A percentile compares a stretch with the other conserved stretches of the same genome.
phyloP scores from a whole-genome alignment of 2,113 vertebrate genomes.

The Brienomyrus brachyistius region DNA sequence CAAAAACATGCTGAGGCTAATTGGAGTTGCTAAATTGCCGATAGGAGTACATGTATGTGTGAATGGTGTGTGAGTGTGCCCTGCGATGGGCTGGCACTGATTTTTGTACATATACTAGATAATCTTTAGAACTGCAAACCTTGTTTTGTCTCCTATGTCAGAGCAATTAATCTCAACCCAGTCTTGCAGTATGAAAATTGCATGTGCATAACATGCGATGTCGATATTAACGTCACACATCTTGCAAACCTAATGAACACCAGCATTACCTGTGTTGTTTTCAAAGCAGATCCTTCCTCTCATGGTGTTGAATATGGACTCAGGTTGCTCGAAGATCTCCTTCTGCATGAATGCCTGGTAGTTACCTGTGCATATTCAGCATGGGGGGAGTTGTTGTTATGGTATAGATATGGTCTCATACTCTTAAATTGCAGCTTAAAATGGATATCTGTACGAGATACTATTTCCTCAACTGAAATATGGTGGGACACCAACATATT shows the following conservation, averaged over 20 bases:
- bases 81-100: too few relatives aligned
- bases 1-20: too few relatives aligned
- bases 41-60: too few relatives aligned
- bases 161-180: background rate
- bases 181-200: background rate
- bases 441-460: background rate
- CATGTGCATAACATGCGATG: background rate
- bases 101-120: background rate
- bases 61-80: too few relatives aligned
- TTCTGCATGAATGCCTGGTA: slow-evolving; percentile 97
- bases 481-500: background rate
- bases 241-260: background rate
- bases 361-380: slow-evolving; percentile 62
- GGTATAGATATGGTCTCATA: background rate
- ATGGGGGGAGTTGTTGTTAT: background rate
- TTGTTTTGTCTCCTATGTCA: background rate
- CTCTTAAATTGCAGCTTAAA: background rate
- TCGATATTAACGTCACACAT: background rate
- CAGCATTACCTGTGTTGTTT: slow-evolving; percentile 69
- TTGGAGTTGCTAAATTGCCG: too few relatives aligned
- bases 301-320: slow-evolving; percentile 93
- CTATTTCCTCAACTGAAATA: background rate
- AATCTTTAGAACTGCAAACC: background rate
- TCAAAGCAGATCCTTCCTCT: slow-evolving; percentile 92
- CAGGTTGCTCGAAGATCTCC: slow-evolving; percentile 95